These are phyloP conservation scores for Aphelenchoides bicaudatus DNA, from an alignment of 2,888 invertebrate genomes.

Conservation along the genomic window DNA sequence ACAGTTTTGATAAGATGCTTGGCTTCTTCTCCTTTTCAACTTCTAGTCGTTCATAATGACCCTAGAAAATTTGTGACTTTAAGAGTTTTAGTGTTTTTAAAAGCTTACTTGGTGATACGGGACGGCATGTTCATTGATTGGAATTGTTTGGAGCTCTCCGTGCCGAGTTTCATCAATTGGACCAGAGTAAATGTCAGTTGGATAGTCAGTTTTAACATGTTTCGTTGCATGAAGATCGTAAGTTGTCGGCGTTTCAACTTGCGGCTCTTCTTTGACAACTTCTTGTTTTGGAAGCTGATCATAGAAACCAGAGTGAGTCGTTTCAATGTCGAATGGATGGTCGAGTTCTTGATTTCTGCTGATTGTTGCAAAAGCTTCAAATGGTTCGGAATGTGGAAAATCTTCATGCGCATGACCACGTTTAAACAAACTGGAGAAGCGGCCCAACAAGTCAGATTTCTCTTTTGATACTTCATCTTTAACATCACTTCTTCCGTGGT, in stretches of 20 bases:
- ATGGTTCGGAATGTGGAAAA: neutral
- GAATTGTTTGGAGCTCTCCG: neutral
- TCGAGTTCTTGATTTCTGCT: neutral
- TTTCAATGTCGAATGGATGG: too few species aligned
- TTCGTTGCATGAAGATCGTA: too few species aligned
- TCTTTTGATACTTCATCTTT: neutral
- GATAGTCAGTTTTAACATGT: too few species aligned
- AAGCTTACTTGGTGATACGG: too few species aligned
- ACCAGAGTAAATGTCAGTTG: constrained; percentile 2
- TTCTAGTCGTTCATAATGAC: neutral
- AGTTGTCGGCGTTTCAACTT: too few species aligned
- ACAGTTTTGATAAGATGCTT: neutral
- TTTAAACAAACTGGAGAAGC: neutral
- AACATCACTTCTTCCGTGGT: too few species aligned
- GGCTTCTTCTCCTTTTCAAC: neutral
- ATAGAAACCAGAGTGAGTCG: too few species aligned
- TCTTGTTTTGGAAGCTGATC: too few species aligned
- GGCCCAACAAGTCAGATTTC: neutral
- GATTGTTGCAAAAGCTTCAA: neutral
- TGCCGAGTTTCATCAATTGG: too few species aligned
- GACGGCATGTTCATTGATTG: neutral
- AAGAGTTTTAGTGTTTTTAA: too few species aligned
- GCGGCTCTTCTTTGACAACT: too few species aligned
- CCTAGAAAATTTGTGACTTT: too few species aligned
- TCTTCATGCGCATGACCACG: neutral